phyloP scores from a whole-genome alignment of 2,113 vertebrate genomes.

The Emydura subglobosa region DNA sequence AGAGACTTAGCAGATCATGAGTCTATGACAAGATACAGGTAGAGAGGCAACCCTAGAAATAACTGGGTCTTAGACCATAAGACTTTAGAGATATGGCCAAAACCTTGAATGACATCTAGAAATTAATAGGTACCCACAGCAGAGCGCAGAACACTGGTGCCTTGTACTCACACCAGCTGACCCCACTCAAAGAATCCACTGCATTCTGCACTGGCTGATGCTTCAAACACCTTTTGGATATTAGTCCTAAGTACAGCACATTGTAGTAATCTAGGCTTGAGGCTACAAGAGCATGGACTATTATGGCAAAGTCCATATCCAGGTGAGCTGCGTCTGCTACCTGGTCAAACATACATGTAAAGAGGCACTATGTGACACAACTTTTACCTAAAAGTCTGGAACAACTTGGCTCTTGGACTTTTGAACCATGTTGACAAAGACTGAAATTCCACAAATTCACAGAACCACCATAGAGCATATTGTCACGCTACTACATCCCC shows the following conservation, averaged over 20 bases:
- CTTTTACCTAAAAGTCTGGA: background rate
- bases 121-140: background rate
- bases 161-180: background rate
- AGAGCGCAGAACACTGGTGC: background rate
- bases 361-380: background rate
- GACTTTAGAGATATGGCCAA: background rate
- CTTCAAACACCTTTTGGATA: background rate
- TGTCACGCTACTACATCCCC: background rate
- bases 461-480: background rate
- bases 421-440: background rate
- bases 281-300: background rate
- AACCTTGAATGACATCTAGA: background rate
- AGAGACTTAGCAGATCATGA: background rate
- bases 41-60: background rate
- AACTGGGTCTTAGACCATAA: background rate
- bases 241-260: background rate
- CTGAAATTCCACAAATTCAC: background rate
- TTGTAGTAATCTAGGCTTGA: fast-evolving
- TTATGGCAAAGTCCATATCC: fast-evolving
- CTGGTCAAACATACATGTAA: fast-evolving
- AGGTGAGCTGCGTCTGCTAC: background rate
- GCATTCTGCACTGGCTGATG: background rate
- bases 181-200: fast-evolving
- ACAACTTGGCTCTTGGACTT: background rate
- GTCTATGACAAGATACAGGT: background rate